Evolutionary conservation across 2,113 vertebrate genomes (phyloP).

Genomic region (Canis aureus): DNA sequence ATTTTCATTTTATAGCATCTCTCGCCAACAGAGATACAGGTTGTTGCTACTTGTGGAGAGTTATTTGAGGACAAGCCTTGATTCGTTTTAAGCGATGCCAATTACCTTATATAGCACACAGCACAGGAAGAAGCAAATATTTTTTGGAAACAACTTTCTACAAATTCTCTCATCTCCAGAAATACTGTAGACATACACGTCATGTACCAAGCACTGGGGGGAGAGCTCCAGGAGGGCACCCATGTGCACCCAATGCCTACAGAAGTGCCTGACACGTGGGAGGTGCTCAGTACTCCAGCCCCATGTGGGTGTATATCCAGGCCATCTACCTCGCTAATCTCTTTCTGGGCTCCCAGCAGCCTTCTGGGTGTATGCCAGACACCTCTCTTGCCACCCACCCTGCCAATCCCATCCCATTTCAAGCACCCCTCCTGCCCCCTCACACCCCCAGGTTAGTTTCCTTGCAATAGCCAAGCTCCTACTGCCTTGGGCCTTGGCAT

Average conservation of each 20-base stretch:
- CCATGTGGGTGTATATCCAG: fast-evolving
- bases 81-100: background rate
- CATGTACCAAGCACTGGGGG: background rate
- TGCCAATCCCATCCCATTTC: background rate
- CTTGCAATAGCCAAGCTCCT: background rate
- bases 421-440: background rate
- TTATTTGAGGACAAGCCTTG: background rate
- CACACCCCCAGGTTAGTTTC: background rate
- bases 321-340: background rate
- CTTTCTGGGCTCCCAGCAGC: background rate
- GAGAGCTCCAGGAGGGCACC: background rate
- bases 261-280: no score
- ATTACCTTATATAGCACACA: background rate
- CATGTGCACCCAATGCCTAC: fast-evolving
- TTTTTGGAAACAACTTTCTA: background rate
- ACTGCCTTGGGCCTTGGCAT: background rate
- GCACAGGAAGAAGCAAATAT: background rate
- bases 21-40: background rate
- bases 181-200: background rate
- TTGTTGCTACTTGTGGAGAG: background rate
- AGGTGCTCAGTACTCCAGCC: background rate
- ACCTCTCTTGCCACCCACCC: background rate
- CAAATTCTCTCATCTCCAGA: background rate
- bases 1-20: background rate
- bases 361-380: background rate